These are phyloP conservation scores for Hypomecis punctinalis DNA, from an alignment of 2,888 invertebrate genomes.

Conservation along the genomic window DNA sequence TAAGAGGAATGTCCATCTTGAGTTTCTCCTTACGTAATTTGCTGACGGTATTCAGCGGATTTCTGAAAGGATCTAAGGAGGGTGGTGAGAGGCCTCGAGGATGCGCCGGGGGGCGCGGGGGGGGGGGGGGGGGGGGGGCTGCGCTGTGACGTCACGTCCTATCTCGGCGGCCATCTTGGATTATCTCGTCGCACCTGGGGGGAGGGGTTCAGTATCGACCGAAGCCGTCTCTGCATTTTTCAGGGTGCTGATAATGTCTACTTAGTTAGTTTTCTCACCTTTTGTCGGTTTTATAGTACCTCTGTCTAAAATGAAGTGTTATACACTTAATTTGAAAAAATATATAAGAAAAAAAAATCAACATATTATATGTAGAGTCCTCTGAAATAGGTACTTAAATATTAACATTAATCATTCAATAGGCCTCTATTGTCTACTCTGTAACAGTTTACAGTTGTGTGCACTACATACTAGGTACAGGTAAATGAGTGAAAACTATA, in stretches of 20 bases:
- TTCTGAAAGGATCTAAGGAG: constrained; percentile 84
- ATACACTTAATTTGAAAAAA: too few relatives aligned
- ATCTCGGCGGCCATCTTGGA: constrained; percentile 86
- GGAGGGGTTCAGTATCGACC: constrained; percentile 79
- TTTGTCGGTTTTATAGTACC: constrained; percentile 10
- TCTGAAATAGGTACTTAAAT: too few relatives aligned
- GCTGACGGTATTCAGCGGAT: constrained; percentile 68
- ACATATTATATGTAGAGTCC: too few relatives aligned
- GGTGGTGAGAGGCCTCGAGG: constrained; percentile 82
- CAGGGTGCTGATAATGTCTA: constrained; percentile 68
- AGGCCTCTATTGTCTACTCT: too few relatives aligned
- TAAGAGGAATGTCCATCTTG: neutral
- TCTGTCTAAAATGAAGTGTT: too few relatives aligned
- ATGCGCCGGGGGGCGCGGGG: constrained; percentile 67
- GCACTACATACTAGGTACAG: too few relatives aligned
- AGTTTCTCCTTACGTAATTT: constrained; percentile 39
- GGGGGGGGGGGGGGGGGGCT: constrained; percentile 63
- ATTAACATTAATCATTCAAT: too few relatives aligned
- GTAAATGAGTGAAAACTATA: neutral
- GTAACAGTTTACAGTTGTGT: too few relatives aligned
- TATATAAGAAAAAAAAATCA: too few relatives aligned
- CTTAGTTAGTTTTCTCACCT: constrained; percentile 46
- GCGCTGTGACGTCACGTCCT: constrained; percentile 85
- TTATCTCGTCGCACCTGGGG: constrained; percentile 85
- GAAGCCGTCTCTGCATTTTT: constrained; percentile 76